Percentiles rank a stretch among this genome's conserved stretches.
phyloP scores from a whole-genome alignment of 1,140 invertebrate species.

The Wiebesia pumilae region DNA sequence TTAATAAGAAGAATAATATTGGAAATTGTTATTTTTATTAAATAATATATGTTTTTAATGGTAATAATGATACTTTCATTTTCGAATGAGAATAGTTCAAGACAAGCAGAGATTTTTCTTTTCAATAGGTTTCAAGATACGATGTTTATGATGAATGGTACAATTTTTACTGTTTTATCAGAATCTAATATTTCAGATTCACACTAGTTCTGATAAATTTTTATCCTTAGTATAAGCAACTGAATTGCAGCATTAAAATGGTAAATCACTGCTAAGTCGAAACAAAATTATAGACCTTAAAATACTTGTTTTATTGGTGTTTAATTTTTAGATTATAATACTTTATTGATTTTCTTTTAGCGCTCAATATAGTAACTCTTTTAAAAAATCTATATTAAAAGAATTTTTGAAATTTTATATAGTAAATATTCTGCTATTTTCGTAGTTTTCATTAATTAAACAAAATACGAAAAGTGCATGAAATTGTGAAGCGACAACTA shows the following conservation, averaged over 20 bases:
- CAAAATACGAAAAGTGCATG: no score
- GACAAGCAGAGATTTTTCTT: neutral
- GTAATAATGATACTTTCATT: no score
- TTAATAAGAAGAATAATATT: neutral
- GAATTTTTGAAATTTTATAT: no score
- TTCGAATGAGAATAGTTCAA: neutral
- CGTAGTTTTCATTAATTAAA: no score
- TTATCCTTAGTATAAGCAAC: neutral
- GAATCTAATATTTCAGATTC: neutral
- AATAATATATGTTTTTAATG: neutral
- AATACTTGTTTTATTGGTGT: no score
- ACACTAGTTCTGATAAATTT: neutral
- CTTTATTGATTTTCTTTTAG: neutral
- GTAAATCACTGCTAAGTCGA: neutral
- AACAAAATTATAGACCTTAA: no score
- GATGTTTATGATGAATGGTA: neutral
- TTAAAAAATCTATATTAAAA: no score
- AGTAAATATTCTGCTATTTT: no score
- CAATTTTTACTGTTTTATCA: neutral
- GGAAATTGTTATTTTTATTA: slow-evolving; percentile 3
- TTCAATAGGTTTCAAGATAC: neutral
- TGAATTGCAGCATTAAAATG: neutral
- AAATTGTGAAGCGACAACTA: no score
- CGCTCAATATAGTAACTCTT: no score
- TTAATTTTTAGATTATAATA: neutral